Evolutionary conservation across 2,797 vertebrate species (phyloP), one percentile per base, ranked within the genome.

Genomic region (Eulemur mongoz): DNA sequence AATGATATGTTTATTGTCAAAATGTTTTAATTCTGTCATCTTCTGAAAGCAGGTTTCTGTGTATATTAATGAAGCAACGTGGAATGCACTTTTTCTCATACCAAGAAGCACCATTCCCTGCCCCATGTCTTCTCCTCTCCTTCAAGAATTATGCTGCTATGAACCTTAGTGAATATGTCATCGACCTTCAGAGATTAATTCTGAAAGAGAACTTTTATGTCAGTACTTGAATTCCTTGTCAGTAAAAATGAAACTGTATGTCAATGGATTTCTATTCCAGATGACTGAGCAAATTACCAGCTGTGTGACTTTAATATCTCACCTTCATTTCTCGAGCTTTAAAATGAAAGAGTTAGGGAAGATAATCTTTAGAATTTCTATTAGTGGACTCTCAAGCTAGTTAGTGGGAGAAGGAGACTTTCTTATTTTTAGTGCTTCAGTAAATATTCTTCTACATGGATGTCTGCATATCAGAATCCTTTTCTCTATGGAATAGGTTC

Each of bases 221-320:
- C 61, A 82, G 91, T 54, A 65, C 75, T 78, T 92, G 91, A 94
- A 94, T 89, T 95, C 35, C 40, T 95, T 92, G 80, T 94, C 75
- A 82, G 73, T 96, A 89, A 89, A 95, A 82, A 70, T 82, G 57
- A 96, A 78, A 95, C 35, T 32, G 4, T 80, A 32, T 48, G 54
- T 75, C 79, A 65, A 13, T 57, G 52, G 40, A 86, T 92, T 92
- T 82, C 30, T 89, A 91, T 94, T 92, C 50, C 54, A 94, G 54
- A 95, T 82, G 70, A 92, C 84, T 95, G 89, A 83, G 30, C 45
- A 92, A 90, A 92, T 79, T 89, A 59, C 20, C 63, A 87, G 45
- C 67, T 52, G 17, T 89, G 54, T 89, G 89, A 79, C 75, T 65
- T 95, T 94, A 89, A 65, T 82, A 70, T 81, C 72, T 80, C 72